Base-by-base conservation (phyloP, 2,797 vertebrate species). In the Sylvilagus floridanus region DNA sequence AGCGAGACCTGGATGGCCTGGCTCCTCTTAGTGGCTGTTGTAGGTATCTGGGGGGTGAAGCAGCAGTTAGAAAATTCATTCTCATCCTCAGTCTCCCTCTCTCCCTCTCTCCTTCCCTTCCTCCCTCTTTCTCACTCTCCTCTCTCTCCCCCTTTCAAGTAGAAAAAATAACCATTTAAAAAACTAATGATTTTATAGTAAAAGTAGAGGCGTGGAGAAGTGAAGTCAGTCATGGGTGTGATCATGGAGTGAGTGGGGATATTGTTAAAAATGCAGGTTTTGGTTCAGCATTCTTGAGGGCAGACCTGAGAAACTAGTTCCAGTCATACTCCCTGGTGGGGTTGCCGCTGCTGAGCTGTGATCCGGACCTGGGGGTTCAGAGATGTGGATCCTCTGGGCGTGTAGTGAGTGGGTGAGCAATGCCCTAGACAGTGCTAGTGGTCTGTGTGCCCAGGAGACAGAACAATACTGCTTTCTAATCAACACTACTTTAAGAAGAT, bases 101-200 rank as follows among this genome's bases (percentile, higher is more conserved):
- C 42, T 47, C 42, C 8, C 8, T 47, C 42, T 47, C 42, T 47
- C 42, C 42, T 47, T 47, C 42, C 42, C 42, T 9, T 47, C 42
- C 42, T 47, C 42, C 8, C 42, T 47, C 54, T 57, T 16, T 57
- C 17, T 57, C 17, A 16, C 54, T 57, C 13, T 57, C 17, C 17
- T 16, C 54, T 57, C 16, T 47, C 54, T 5, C 54, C 19, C 14
- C 19, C 54, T 57, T 57, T 21, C 54, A 57, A 57, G 54, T 16
- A 57, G 54, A 57, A 57, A 57, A 57, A 5, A 57, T 16, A 57
- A 47, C 42, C 42, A 21, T 57, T 57, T 21, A 16, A 21, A 57
- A 57, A 57, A 57, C 16, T 88, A 68, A 30, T 63, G 30, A 77
- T 92, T 94, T 92, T 79, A 84, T 52, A 78, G 91, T 77, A 37